A percentile compares a stretch with the other conserved stretches of the same genome.
Conservation (phyloP, 2,888 invertebrate species). For the Tethea ocularis region DNA sequence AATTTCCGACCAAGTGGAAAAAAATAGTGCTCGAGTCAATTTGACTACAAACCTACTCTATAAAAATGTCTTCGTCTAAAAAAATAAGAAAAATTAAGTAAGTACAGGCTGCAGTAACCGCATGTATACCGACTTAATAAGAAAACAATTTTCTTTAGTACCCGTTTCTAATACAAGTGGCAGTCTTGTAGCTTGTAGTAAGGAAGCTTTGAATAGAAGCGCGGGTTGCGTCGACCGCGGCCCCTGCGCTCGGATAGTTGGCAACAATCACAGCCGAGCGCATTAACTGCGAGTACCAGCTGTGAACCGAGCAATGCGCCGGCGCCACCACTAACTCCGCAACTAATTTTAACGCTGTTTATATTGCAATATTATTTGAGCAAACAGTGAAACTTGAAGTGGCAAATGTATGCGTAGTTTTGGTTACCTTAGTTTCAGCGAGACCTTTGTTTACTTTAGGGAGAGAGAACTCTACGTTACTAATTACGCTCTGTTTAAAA, state of each 20-base stretch:
- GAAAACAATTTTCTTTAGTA: background rate
- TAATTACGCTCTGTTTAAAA: too few species aligned
- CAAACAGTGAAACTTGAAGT: background rate
- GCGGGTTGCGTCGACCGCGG: background rate
- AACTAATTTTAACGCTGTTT: slow-evolving; percentile 1
- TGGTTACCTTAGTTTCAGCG: background rate
- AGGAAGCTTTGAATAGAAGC: background rate
- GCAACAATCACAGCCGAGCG: background rate
- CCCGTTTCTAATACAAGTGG: background rate
- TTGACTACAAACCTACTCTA: too few species aligned
- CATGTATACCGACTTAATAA: too few species aligned
- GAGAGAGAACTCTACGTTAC: background rate
- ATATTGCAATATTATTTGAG: slow-evolving; percentile 4
- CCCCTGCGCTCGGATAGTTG: background rate
- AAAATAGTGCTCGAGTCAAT: too few species aligned
- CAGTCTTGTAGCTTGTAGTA: background rate
- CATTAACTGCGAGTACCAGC: too few species aligned
- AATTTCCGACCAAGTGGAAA: too few species aligned
- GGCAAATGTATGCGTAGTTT: background rate
- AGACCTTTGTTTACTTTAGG: background rate
- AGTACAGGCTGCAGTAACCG: too few species aligned
- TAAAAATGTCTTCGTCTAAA: too few species aligned
- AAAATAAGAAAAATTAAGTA: too few species aligned
- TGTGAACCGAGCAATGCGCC: background rate
- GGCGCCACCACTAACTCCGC: slow-evolving; percentile 1